A percentile compares a stretch with the other conserved stretches of the same genome.
phyloP scores from a whole-genome alignment of 1,140 invertebrate genomes.

The Calephelis virginiensis region DNA sequence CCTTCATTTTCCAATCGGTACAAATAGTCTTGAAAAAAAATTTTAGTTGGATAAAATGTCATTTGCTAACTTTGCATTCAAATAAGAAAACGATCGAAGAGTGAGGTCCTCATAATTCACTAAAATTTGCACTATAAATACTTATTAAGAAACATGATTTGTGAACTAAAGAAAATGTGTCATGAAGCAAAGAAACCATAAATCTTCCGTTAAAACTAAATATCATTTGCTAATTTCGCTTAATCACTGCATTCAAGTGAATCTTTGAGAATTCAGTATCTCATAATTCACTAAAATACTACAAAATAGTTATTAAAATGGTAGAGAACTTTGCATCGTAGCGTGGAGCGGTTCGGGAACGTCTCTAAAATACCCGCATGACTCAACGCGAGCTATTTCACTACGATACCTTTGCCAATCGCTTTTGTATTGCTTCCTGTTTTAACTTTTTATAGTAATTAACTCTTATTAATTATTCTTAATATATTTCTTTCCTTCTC shows the following conservation, averaged over 20 bases:
- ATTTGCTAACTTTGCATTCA: too few relatives aligned
- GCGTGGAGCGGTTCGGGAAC: conserved; percentile 33
- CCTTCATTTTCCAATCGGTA: too few relatives aligned
- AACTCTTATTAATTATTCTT: background rate
- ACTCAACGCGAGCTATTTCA: conserved; percentile 63
- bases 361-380: conserved; percentile 62
- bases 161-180: conserved; percentile 1
- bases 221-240: conserved; percentile 13
- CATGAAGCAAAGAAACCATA: conserved; percentile 14
- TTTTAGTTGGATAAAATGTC: too few relatives aligned
- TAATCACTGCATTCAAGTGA: conserved; percentile 10
- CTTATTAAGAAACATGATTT: background rate
- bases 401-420: conserved; percentile 70
- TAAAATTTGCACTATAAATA: too few relatives aligned
- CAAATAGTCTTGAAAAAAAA: too few relatives aligned
- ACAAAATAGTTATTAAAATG: conserved; percentile 24
- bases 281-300: conserved; percentile 18
- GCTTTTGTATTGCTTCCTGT: conserved; percentile 72
- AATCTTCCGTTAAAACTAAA: conserved; percentile 7
- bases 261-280: conserved; percentile 13
- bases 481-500: background rate
- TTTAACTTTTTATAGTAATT: conserved; percentile 32
- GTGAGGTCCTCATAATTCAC: too few relatives aligned
- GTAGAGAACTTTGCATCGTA: conserved; percentile 22
- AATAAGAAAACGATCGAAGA: too few relatives aligned